Conservation (phyloP, 2,888 invertebrate genomes). For the Tupiocoris notatus region DNA sequence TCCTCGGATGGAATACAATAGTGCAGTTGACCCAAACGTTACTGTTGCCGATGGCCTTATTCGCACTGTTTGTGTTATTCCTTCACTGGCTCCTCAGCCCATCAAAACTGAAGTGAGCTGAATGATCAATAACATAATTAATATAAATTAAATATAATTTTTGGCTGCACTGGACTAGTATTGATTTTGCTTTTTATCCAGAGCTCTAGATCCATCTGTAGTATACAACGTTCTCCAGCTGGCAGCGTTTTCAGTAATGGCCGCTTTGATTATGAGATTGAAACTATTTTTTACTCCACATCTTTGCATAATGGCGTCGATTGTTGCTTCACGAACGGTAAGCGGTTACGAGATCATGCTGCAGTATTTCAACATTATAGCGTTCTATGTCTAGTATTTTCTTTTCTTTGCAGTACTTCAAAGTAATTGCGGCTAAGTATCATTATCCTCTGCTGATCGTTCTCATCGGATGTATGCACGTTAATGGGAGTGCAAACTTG, state of each 20-base stretch:
- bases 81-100: constrained; percentile 37
- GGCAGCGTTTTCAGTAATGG: constrained; percentile 69
- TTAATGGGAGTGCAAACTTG: constrained; percentile 58
- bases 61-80: constrained; percentile 55
- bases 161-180: constrained; percentile 17
- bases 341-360: constrained; percentile 51
- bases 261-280: constrained; percentile 72
- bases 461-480: constrained; percentile 60
- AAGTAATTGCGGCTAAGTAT: constrained; percentile 54
- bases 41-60: constrained; percentile 60
- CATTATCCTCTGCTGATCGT: constrained; percentile 57
- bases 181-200: constrained; percentile 37
- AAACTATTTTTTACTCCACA: constrained; percentile 77
- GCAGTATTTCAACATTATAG: neutral
- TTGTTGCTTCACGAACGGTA: constrained; percentile 64
- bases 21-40: constrained; percentile 59
- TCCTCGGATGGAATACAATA: constrained; percentile 61
- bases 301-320: constrained; percentile 69
- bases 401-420: constrained; percentile 52
- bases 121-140: neutral
- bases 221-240: constrained; percentile 72
- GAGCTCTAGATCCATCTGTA: constrained; percentile 58
- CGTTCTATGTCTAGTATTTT: neutral
- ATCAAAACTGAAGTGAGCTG: constrained; percentile 35
- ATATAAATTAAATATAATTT: neutral